Conservation (phyloP, 2,113 vertebrate genomes). For the Rattus rattus region DNA sequence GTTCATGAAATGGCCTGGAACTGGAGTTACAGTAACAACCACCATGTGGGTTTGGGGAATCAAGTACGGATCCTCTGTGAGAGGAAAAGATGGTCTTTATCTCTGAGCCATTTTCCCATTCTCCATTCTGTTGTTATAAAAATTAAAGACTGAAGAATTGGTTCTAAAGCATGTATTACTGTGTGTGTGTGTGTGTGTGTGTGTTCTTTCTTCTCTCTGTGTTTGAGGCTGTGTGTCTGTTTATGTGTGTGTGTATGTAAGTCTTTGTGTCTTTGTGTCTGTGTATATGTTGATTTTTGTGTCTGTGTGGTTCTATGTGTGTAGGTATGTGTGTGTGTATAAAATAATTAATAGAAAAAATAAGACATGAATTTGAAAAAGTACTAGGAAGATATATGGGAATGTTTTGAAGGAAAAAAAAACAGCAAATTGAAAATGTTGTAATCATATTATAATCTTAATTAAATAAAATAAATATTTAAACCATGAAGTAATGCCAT, state of each 20-base stretch:
- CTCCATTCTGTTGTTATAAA: not conserved
- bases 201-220: too few species aligned
- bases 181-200: not conserved
- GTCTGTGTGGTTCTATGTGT: not conserved
- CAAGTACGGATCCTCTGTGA: not conserved
- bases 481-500: not conserved
- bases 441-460: not conserved
- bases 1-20: not conserved
- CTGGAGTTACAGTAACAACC: not conserved
- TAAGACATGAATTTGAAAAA: not conserved
- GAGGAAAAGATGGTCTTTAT: not conserved
- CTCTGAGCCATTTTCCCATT: not conserved
- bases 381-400: rapidly evolving
- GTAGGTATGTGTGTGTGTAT: not conserved
- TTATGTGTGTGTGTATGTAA: not conserved
- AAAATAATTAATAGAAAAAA: not conserved
- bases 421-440: not conserved
- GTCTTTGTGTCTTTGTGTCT: not conserved
- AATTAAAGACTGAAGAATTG: not conserved
- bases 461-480: not conserved
- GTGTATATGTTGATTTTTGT: not conserved
- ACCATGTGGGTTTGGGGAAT: not conserved
- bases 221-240: too few species aligned
- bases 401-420: not conserved
- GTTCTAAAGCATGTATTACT: too few species aligned